These are phyloP conservation scores for Luffia ferchaultella DNA, from an alignment of 2,888 invertebrate genomes.

Conservation along the genomic window DNA sequence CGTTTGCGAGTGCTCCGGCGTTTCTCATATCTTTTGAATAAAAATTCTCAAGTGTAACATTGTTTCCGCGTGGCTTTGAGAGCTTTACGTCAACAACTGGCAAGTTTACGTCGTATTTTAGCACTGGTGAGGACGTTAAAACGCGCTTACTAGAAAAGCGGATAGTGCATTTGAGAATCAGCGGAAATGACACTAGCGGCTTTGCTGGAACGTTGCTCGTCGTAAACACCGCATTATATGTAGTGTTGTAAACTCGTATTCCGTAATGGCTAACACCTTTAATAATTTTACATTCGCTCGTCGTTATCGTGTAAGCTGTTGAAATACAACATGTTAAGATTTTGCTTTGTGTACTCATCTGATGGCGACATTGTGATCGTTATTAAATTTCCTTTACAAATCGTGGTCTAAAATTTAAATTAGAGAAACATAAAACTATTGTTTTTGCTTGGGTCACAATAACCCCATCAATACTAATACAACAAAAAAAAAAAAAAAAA, in stretches of 20 bases:
- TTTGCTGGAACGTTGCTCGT: not conserved
- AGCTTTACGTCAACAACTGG: not conserved
- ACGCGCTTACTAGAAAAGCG: not conserved
- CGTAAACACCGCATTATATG: not conserved
- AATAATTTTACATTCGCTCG: not conserved
- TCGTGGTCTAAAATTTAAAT: no score
- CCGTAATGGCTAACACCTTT: not conserved
- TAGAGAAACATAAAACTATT: no score
- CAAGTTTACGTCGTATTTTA: not conserved
- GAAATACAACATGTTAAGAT: no score
- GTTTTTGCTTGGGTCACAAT: no score
- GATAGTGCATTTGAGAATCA: conserved; percentile 1
- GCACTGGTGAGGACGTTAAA: not conserved
- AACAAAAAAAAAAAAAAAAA: no score
- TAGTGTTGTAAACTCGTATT: not conserved
- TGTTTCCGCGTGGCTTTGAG: conserved; percentile 24
- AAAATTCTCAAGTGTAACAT: conserved; percentile 39
- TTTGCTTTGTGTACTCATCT: no score
- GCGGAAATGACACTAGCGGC: not conserved
- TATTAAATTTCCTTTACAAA: no score
- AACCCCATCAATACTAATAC: no score
- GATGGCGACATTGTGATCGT: no score
- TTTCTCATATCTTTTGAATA: conserved; percentile 57
- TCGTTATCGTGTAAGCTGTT: not conserved
- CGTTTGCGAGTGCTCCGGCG: conserved; percentile 49